Evolutionary conservation across 2,888 invertebrate genomes (phyloP), one percentile per base, ranked within the genome.

Genomic region (Cylindroiulus punctatus): DNA sequence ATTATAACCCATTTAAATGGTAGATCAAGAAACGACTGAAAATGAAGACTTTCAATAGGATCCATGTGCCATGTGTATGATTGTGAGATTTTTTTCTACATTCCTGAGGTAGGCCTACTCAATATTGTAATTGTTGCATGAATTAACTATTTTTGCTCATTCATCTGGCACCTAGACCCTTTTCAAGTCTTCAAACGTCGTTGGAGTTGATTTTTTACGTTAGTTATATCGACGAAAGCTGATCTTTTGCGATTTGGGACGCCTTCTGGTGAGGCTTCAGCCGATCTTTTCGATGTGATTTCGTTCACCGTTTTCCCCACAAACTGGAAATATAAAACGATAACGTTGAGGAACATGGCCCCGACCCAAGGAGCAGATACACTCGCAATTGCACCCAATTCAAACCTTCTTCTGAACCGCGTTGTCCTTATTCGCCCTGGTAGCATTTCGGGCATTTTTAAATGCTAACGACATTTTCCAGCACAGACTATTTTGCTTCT

Each of bases 191-290:
- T 26, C 22, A 22, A 26, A 22, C 0, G 26, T 26, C 40, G 14
- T 85, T 57, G 52, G 14, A 36, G 14, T n/a, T 81, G 1, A 8
- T 22, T 42, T 0, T 14, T 26, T 81, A 85, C 83, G 81, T 88
- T 88, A 12, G 88, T 88, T 7, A 88, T 86, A 32, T 88, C 88
- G 26, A 87, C 87, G 40, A 88, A 86, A 10, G 88, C 86, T n/a
- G 88, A 87, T 47, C 88, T 84, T 65, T 88, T 88, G 40, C 76
- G 84, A 84, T 87, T 88, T 17, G 85, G 87, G 0, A 85, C 86
- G 0, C 30, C 47, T 76, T 88, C 88, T 36, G 87, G 88, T 22
- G 87, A 81, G 26, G 47, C 57, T 32, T 88, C 88, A 19, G 87
- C 88, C 12, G 86, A 40, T 42, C 88, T 82, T 36, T 88, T 88